phyloP scores from a whole-genome alignment of 2,888 invertebrate genomes.

The Tetropium fuscum region DNA sequence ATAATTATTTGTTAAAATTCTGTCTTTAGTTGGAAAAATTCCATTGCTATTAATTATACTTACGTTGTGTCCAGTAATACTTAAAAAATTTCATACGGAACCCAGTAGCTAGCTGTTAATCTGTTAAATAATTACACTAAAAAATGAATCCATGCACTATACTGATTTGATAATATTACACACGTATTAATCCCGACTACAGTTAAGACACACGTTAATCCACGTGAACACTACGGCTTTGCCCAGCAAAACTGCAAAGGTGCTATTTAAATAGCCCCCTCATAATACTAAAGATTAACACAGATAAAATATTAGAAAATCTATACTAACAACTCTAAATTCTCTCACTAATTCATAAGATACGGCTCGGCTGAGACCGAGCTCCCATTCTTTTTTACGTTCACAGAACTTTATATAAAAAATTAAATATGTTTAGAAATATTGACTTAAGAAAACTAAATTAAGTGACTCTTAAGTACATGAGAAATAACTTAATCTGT shows the following conservation, averaged over 20 bases:
- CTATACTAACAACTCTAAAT: constrained; percentile 40
- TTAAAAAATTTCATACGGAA: neutral
- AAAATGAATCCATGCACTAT: neutral
- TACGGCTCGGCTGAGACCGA: constrained; percentile 15
- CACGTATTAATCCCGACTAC: constrained; percentile 8
- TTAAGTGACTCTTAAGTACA: constrained; percentile 17
- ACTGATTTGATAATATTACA: constrained; percentile 7
- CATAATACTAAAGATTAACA: constrained; percentile 38
- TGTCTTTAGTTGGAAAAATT: too few relatives aligned
- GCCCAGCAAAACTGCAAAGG: constrained; percentile 15
- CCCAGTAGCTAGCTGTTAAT: neutral
- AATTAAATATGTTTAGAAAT: constrained; percentile 12
- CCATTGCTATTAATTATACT: too few relatives aligned
- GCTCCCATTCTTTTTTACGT: constrained; percentile 2
- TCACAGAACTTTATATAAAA: constrained; percentile 3
- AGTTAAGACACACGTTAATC: neutral
- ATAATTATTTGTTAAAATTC: too few relatives aligned
- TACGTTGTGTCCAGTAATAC: too few relatives aligned
- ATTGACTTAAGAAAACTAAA: neutral
- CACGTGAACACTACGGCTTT: constrained; percentile 13
- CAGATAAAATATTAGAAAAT: constrained; percentile 45
- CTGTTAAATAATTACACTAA: neutral
- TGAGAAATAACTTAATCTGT: neutral
- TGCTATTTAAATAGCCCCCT: constrained; percentile 15
- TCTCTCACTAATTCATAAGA: constrained; percentile 44